A percentile compares a stretch with the other conserved stretches of the same genome.
Evolutionary conservation across 2,888 invertebrate species (phyloP).

Genomic region (Agonopterix arenella): DNA sequence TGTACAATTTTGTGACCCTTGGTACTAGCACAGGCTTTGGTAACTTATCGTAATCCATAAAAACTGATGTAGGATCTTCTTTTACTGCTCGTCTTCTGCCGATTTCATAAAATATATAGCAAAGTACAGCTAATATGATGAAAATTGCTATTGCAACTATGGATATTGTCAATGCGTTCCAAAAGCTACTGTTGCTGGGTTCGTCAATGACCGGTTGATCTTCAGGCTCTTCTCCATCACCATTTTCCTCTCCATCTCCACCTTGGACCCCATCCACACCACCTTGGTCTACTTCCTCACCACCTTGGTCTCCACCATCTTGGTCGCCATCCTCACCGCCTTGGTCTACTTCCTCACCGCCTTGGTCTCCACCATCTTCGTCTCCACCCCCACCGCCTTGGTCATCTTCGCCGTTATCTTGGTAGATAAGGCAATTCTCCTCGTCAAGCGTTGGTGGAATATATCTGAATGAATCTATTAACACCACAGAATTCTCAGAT

Average conservation of each 20-base stretch:
- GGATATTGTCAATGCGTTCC: slow-evolving; percentile 30
- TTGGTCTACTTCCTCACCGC: not conserved
- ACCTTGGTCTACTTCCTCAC: not conserved
- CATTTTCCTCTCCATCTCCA: not conserved
- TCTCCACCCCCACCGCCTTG: not conserved
- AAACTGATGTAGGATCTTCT: slow-evolving; percentile 10
- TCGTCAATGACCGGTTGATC: not conserved
- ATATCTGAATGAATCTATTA: slow-evolving; percentile 46
- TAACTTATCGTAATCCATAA: slow-evolving; percentile 13
- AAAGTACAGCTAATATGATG: slow-evolving; percentile 19
- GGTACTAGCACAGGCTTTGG: slow-evolving; percentile 18
- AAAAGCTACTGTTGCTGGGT: slow-evolving; percentile 16
- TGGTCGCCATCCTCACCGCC: not conserved
- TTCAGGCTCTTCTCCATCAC: not conserved
- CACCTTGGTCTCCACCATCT: not conserved
- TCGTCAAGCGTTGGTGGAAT: slow-evolving; percentile 23
- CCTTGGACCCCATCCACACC: not conserved
- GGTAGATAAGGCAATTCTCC: slow-evolving; percentile 30
- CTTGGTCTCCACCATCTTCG: not conserved
- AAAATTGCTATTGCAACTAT: slow-evolving; percentile 20
- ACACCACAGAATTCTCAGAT: slow-evolving; percentile 20
- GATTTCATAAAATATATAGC: slow-evolving; percentile 22
- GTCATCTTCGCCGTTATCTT: slow-evolving; percentile 10
- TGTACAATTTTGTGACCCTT: slow-evolving; percentile 15
- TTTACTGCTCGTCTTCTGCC: slow-evolving; percentile 22